A percentile compares a stretch with the other conserved stretches of the same genome.
Conservation (phyloP, 2,113 vertebrate genomes). For the Pithys albifrons region DNA sequence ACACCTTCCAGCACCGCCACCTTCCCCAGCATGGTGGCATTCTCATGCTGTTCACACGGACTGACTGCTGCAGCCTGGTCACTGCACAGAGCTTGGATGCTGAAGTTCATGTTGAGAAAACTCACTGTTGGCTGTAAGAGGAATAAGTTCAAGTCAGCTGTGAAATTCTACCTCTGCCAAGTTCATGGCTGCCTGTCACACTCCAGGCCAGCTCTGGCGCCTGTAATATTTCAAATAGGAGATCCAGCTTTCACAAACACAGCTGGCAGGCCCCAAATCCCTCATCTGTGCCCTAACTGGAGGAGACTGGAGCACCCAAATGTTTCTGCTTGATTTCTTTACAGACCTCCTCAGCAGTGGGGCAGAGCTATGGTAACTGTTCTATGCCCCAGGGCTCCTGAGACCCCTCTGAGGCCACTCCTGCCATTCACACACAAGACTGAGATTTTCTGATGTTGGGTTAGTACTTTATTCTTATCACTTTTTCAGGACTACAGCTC, state of each 20-base stretch:
- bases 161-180: background rate
- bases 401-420: background rate
- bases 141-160: background rate
- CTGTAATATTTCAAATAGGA: background rate
- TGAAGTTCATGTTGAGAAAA: background rate
- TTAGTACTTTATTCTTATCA: background rate
- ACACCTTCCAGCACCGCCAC: background rate
- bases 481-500: background rate
- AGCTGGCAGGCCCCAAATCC: background rate
- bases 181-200: background rate
- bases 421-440: background rate
- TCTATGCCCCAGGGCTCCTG: background rate
- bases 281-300: background rate
- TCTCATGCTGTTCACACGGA: accelerated
- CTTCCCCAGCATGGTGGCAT: background rate
- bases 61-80: accelerated
- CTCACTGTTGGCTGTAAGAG: background rate
- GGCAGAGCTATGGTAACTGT: background rate
- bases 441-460: background rate
- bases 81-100: background rate
- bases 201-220: background rate
- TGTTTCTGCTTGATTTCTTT: background rate
- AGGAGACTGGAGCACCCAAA: background rate
- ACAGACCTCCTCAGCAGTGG: background rate
- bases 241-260: background rate